Base-by-base conservation (phyloP, 2,888 invertebrate genomes). In the Ormyrus thymus region DNA sequence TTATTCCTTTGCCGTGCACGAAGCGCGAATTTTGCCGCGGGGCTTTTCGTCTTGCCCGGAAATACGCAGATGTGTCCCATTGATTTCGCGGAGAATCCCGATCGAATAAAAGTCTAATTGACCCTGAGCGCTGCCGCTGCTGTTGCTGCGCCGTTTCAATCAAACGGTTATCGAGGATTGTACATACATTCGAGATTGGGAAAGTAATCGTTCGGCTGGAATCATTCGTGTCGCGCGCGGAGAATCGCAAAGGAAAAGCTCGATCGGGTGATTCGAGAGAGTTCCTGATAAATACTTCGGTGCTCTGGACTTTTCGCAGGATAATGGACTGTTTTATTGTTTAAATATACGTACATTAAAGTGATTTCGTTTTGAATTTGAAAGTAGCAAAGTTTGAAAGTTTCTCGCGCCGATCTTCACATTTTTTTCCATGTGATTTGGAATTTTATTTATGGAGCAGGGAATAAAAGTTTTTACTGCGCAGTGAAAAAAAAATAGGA, bases 91-190 rank as follows among this genome's bases (percentile, higher is more conserved):
- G 55, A 69, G 55, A 69, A 69, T 69, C 45, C 43, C 55, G 59
- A 77, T 77, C 65, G 53, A 77, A 71, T 77, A 77, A 77, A 77
- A 71, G 53, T 65, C 65, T 66, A 71, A 77, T 77, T 77, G 77
- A 77, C 58, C 71, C 48, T 13, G 58, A 29, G 43, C 1, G 15
- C 50, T 50, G 7, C 13, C 56, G 65, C 59, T 66, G 45, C 62
- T 64, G 56, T 15, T 8, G n/a, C 48, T 11, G 58, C 50, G 6
- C 29, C 29, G 50, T 50, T 73, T 65, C 73, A 73, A 73, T 73
- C 74, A 66, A 74, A 74, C 11, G 66, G n/a, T 6, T 45, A 68
- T 10, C 59, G 53, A 15, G 62, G 29, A 15, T 29, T 65, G 74
- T 50, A 15, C 43, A 61, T 46, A 58, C 66, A 68, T 2, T 75